These are phyloP conservation scores for Trinectes maculatus DNA, from an alignment of 2,113 vertebrate species.

Conservation along the genomic window DNA sequence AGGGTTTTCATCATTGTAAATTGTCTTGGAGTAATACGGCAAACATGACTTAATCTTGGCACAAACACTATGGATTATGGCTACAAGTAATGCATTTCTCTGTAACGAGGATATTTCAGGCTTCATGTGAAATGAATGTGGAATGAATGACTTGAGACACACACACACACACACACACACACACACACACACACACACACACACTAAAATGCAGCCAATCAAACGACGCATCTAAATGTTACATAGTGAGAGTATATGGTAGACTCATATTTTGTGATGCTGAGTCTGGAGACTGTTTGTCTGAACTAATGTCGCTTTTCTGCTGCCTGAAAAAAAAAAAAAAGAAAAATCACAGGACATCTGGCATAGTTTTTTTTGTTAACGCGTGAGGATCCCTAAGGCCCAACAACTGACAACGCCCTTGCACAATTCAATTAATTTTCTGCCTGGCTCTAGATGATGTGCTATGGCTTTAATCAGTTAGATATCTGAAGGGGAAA, in stretches of 20 bases:
- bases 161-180: too few relatives aligned
- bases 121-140: neutral
- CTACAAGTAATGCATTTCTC: too few relatives aligned
- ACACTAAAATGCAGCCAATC: neutral
- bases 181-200: too few relatives aligned
- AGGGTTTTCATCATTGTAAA: neutral
- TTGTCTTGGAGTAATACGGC: neutral
- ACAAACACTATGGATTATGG: too few relatives aligned
- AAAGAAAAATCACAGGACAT: conserved; percentile 53
- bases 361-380: conserved; percentile 44
- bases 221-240: neutral
- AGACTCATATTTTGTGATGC: neutral
- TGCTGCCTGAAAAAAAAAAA: conserved; percentile 24
- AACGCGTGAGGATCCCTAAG: conserved; percentile 33
- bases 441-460: conserved; percentile 38
- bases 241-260: neutral
- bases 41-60: neutral
- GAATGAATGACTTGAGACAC: too few relatives aligned
- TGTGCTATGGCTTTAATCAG: conserved; percentile 44
- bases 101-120: too few relatives aligned
- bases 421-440: conserved; percentile 38
- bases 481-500: conserved; percentile 27
- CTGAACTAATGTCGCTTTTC: conserved; percentile 18
- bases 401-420: conserved; percentile 47
- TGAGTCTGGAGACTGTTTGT: conserved; percentile 16